A percentile compares a stretch with the other conserved stretches of the same genome.
Conservation (phyloP, 1,140 invertebrate genomes). For the Eupristina koningsbergeri region DNA sequence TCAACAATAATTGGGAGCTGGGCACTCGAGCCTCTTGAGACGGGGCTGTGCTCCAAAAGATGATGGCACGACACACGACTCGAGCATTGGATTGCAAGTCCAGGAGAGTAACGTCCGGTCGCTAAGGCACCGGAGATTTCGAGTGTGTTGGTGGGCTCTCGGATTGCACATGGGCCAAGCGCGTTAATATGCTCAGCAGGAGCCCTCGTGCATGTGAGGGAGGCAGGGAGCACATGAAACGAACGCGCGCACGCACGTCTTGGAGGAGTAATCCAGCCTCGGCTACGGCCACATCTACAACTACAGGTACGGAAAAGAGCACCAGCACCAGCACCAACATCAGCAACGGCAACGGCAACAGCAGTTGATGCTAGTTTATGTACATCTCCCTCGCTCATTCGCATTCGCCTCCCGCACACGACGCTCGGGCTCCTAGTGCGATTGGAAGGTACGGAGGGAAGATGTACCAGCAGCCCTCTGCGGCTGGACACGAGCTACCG, state of each 20-base stretch:
- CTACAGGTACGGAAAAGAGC: no score
- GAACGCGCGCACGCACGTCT: slow-evolving; percentile 20
- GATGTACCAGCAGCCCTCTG: slow-evolving; percentile 65
- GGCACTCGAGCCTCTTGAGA: not conserved
- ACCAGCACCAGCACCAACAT: not conserved
- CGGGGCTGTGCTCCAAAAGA: not conserved
- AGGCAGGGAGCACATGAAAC: not conserved
- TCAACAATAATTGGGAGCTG: not conserved
- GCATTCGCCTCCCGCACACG: slow-evolving; percentile 50
- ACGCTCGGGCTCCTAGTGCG: slow-evolving; percentile 61
- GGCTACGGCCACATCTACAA: not conserved
- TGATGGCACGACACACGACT: not conserved
- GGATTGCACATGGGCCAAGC: not conserved
- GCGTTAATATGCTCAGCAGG: slow-evolving; percentile 12
- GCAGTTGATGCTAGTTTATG: slow-evolving; percentile 33
- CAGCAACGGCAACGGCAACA: not conserved
- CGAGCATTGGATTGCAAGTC: slow-evolving; percentile 13
- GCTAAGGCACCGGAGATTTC: not conserved
- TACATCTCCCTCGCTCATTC: slow-evolving; percentile 51
- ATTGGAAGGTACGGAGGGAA: slow-evolving; percentile 65
- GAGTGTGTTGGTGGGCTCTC: not conserved
- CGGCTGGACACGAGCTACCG: slow-evolving; percentile 69
- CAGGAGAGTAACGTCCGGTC: slow-evolving; percentile 9
- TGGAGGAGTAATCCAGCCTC: slow-evolving; percentile 8
- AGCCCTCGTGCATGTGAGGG: slow-evolving; percentile 17